Conservation (phyloP, 2,888 invertebrate genomes). For the Drosophila algonquin region DNA sequence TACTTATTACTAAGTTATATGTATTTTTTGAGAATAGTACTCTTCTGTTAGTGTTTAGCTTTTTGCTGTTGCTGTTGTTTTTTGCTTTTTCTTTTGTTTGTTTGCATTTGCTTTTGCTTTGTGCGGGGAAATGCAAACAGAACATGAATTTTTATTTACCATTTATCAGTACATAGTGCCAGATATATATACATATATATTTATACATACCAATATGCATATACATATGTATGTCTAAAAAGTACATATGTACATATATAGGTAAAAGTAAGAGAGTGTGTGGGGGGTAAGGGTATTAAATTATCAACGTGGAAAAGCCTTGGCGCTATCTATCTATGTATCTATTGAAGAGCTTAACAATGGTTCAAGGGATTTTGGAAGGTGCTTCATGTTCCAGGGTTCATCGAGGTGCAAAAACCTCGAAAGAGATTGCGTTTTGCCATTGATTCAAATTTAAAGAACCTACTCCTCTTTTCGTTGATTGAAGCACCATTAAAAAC, state of each 20-base stretch:
- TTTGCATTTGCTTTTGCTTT: constrained; percentile 25
- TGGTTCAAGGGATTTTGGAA: not conserved
- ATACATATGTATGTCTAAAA: not conserved
- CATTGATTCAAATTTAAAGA: not conserved
- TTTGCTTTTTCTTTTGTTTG: constrained; percentile 11
- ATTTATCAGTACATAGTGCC: constrained; percentile 27
- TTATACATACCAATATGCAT: constrained; percentile 1
- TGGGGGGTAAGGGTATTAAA: not conserved
- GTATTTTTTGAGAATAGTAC: constrained; percentile 12
- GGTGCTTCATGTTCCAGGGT: not conserved
- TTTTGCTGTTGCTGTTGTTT: constrained; percentile 22
- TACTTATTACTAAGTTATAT: constrained; percentile 71
- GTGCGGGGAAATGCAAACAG: constrained; percentile 44
- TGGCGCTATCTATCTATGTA: not conserved
- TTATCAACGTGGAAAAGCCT: not conserved
- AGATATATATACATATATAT: constrained; percentile 13
- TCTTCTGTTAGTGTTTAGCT: constrained; percentile 6
- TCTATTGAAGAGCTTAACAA: not conserved
- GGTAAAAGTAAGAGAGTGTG: not conserved
- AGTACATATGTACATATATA: not conserved
- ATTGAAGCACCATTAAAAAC: too few relatives aligned
- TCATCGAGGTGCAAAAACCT: not conserved
- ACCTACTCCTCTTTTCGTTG: too few relatives aligned
- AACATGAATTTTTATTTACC: constrained; percentile 52
- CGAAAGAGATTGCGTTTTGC: too few relatives aligned